Evolutionary conservation across 2,888 invertebrate genomes (phyloP).

Genomic region (Ligdia adustata): DNA sequence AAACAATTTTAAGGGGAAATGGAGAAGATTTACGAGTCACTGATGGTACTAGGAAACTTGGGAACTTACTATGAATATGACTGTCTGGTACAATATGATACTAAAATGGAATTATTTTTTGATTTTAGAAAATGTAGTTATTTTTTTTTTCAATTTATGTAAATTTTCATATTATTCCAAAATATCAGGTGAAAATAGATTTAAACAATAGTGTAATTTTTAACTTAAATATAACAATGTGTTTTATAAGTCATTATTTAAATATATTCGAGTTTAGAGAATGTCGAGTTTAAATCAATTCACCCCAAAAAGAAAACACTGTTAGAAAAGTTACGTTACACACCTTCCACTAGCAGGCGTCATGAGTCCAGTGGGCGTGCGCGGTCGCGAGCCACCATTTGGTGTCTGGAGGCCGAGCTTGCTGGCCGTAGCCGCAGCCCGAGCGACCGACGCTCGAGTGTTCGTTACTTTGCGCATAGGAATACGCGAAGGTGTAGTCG

Average conservation of each 20-base stretch:
- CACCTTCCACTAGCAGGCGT: conserved; percentile 92
- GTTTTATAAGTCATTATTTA: too few relatives aligned
- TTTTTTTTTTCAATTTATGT: neutral
- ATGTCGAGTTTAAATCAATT: conserved; percentile 4
- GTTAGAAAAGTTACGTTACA: conserved; percentile 26
- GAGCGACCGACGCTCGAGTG: conserved; percentile 77
- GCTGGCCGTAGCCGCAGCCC: conserved; percentile 85
- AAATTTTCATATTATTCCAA: too few relatives aligned
- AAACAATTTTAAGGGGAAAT: too few relatives aligned
- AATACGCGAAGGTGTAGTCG: conserved; percentile 90
- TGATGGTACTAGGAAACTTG: too few relatives aligned
- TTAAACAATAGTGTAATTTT: neutral
- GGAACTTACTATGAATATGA: too few relatives aligned
- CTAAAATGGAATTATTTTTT: too few relatives aligned
- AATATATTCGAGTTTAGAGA: neutral
- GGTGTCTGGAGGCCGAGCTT: conserved; percentile 83
- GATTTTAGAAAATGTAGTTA: too few relatives aligned
- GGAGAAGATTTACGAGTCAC: too few relatives aligned
- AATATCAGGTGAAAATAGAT: neutral
- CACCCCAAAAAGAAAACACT: conserved; percentile 6
- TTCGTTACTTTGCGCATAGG: conserved; percentile 89
- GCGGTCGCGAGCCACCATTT: conserved; percentile 86
- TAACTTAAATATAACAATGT: too few relatives aligned
- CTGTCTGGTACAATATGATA: too few relatives aligned
- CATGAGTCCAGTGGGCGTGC: conserved; percentile 90